A percentile compares a stretch with the other conserved stretches of the same genome.
phyloP scores from a whole-genome alignment of 2,797 vertebrate genomes.

The Anomalospiza imberbis region DNA sequence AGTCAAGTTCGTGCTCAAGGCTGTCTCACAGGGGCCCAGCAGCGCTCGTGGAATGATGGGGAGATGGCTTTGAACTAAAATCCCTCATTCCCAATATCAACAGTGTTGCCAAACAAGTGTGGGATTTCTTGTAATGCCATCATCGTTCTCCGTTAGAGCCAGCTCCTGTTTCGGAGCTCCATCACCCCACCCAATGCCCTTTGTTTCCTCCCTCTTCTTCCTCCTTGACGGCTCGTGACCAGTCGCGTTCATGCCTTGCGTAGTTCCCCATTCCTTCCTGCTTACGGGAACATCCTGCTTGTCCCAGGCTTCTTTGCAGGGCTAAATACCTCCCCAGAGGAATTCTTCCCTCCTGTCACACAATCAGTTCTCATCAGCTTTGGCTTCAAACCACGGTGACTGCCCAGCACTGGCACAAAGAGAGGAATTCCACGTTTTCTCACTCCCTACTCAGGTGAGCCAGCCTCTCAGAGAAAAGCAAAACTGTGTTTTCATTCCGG shows the following conservation, averaged over 20 bases:
- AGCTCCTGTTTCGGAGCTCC: slow-evolving; percentile 54
- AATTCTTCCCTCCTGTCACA: slow-evolving; percentile 75
- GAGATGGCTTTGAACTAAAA: background rate
- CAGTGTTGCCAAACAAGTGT: background rate
- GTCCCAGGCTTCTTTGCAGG: slow-evolving; percentile 75
- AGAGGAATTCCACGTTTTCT: slow-evolving; percentile 8
- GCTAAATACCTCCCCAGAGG: slow-evolving; percentile 73
- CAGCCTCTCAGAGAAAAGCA: background rate
- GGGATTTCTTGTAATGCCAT: background rate
- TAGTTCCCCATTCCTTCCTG: slow-evolving; percentile 84
- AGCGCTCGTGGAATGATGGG: background rate
- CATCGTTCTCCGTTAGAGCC: background rate
- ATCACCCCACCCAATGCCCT: slow-evolving; percentile 69
- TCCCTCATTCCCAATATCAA: rapidly evolving
- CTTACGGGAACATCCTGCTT: slow-evolving; percentile 79
- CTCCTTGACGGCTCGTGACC: slow-evolving; percentile 75
- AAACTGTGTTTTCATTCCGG: background rate
- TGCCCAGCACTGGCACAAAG: slow-evolving; percentile 76
- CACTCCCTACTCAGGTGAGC: background rate
- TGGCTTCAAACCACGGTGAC: slow-evolving; percentile 72
- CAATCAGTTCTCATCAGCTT: slow-evolving; percentile 76
- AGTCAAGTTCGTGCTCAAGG: background rate
- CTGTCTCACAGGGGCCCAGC: background rate
- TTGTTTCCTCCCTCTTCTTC: slow-evolving; percentile 69
- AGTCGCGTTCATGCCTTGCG: slow-evolving; percentile 77